Evolutionary conservation across 2,113 vertebrate genomes (phyloP).

Genomic region (Acrocephalus kingi): DNA sequence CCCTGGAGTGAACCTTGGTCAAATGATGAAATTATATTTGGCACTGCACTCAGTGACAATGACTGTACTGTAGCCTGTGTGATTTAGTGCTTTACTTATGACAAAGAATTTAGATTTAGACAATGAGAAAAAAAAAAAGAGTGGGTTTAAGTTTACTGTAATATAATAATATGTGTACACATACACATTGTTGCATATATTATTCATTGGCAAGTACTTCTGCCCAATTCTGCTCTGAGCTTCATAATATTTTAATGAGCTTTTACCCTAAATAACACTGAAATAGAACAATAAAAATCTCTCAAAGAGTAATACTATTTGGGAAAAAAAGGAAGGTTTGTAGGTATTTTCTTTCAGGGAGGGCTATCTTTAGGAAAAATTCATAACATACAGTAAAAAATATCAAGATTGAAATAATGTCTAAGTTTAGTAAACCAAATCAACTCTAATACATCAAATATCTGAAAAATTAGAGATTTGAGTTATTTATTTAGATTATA

Average conservation of each 20-base stretch:
- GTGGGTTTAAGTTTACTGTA: slow-evolving; percentile 53
- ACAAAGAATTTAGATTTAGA: slow-evolving; percentile 64
- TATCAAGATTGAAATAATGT: background rate
- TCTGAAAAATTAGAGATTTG: background rate
- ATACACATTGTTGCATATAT: slow-evolving; percentile 65
- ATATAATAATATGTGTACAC: slow-evolving; percentile 66
- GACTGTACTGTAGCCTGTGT: background rate
- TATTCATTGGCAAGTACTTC: slow-evolving; percentile 62
- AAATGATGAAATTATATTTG: slow-evolving; percentile 71
- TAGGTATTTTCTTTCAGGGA: background rate
- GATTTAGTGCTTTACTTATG: slow-evolving; percentile 27
- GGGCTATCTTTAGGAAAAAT: background rate
- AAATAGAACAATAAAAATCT: slow-evolving; percentile 60
- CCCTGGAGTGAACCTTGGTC: slow-evolving; percentile 58
- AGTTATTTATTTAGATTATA: background rate
- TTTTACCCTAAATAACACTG: slow-evolving; percentile 65
- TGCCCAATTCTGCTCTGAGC: slow-evolving; percentile 53
- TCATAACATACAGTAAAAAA: slow-evolving; percentile 18
- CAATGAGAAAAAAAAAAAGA: background rate
- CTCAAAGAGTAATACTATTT: slow-evolving; percentile 11
- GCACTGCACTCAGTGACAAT: slow-evolving; percentile 1
- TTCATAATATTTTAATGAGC: slow-evolving; percentile 75
- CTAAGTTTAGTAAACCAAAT: slow-evolving; percentile 33
- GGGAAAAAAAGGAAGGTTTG: background rate
- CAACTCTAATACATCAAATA: background rate